Conservation (phyloP, 2,797 vertebrate species). For the Tangara arthus region DNA sequence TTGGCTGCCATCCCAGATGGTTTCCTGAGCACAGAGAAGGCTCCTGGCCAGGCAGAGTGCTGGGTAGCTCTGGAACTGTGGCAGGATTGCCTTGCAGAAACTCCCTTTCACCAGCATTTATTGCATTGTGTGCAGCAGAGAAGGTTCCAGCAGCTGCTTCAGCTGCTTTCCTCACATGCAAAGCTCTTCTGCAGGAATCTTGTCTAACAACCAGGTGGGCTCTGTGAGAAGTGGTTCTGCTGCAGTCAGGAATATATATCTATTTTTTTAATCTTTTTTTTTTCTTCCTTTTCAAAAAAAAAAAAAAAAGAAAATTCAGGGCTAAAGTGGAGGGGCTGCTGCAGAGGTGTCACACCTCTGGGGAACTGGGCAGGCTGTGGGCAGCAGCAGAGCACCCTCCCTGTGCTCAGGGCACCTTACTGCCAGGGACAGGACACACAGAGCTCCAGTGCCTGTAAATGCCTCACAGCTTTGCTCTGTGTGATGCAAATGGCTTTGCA, state of each 20-base stretch:
- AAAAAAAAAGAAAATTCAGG: neutral
- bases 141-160: neutral
- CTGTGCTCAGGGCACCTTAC: too few relatives aligned
- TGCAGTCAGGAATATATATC: neutral
- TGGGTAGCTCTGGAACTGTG: neutral
- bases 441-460: neutral
- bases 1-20: conserved; percentile 28
- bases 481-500: neutral
- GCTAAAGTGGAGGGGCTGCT: neutral
- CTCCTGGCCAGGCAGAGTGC: conserved; percentile 30
- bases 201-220: neutral
- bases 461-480: neutral
- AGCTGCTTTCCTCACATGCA: neutral
- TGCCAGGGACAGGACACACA: neutral
- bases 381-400: neutral
- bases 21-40: neutral
- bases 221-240: neutral
- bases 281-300: neutral
- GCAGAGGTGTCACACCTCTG: neutral
- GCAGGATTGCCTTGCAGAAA: neutral
- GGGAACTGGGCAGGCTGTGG: neutral
- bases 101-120: neutral
- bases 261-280: neutral
- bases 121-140: neutral
- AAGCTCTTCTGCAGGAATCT: neutral